Conservation (phyloP, 2,797 vertebrate species). For the Gobionotothen gibberifrons region DNA sequence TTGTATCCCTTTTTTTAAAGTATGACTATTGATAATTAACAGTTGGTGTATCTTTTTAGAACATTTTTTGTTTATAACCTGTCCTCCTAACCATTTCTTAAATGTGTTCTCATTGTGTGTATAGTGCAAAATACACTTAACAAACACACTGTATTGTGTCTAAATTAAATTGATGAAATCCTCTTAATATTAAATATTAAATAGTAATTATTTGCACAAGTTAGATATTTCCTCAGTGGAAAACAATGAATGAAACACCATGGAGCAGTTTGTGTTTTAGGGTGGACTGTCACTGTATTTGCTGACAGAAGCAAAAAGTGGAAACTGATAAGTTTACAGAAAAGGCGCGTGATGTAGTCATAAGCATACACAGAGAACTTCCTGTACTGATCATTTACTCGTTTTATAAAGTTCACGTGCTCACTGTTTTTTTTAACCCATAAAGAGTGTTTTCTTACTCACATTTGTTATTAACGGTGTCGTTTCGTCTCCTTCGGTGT, state of each 20-base stretch:
- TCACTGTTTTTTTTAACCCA: background rate
- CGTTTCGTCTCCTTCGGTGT: constrained; percentile 38
- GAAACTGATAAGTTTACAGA: constrained; percentile 14
- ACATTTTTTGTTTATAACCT: too few species aligned
- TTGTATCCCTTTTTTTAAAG: too few species aligned
- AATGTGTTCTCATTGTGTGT: too few species aligned
- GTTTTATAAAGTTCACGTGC: background rate
- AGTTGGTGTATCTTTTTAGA: too few species aligned
- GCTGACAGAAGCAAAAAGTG: constrained; percentile 51
- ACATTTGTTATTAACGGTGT: constrained; percentile 76
- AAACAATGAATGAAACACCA: background rate
- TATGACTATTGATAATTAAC: too few species aligned
- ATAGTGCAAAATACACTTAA: too few species aligned
- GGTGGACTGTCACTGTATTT: background rate
- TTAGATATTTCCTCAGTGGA: background rate
- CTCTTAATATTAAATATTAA: background rate
- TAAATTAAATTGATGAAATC: background rate
- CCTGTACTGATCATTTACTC: too few species aligned
- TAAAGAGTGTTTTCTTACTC: constrained; percentile 51
- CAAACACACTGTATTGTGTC: background rate
- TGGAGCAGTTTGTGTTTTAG: background rate
- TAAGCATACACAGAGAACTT: background rate
- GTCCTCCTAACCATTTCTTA: too few species aligned
- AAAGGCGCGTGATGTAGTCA: constrained; percentile 37
- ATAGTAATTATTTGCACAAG: background rate